phyloP scores from a whole-genome alignment of 2,888 invertebrate genomes.

The Julus scandinavius region DNA sequence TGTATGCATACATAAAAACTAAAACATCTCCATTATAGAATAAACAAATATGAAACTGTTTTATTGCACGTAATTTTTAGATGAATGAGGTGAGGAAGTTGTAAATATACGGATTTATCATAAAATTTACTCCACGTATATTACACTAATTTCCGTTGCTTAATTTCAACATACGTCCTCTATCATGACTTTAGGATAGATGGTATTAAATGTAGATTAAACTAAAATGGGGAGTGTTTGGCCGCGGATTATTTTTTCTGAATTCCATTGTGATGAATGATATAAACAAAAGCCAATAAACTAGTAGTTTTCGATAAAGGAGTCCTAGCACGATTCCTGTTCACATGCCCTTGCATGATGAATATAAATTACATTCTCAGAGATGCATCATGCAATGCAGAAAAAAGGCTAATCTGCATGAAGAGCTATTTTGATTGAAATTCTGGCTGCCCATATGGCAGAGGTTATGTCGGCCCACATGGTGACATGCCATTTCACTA shows the following conservation, averaged over 20 bases:
- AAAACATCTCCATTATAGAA: too few relatives aligned
- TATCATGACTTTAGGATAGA: background rate
- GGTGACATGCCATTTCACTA: background rate
- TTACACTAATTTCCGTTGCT: too few relatives aligned
- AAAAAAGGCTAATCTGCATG: background rate
- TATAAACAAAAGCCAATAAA: background rate
- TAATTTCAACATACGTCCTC: too few relatives aligned
- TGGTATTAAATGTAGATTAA: background rate
- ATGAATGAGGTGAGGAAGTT: too few relatives aligned
- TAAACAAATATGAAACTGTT: too few relatives aligned
- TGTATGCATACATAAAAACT: too few relatives aligned
- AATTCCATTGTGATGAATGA: background rate
- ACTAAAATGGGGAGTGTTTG: too few relatives aligned
- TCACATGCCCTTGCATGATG: constrained; percentile 1
- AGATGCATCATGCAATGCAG: background rate
- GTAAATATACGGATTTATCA: too few relatives aligned
- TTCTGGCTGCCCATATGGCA: background rate
- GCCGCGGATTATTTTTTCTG: background rate
- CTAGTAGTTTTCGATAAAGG: background rate
- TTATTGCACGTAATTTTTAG: too few relatives aligned
- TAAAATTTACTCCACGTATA: too few relatives aligned
- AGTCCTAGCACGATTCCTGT: background rate
- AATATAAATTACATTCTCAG: background rate
- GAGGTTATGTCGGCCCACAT: constrained; percentile 15
- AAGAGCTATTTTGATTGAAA: background rate